Conservation (phyloP, 2,888 invertebrate species). For the Hypena proboscidalis region DNA sequence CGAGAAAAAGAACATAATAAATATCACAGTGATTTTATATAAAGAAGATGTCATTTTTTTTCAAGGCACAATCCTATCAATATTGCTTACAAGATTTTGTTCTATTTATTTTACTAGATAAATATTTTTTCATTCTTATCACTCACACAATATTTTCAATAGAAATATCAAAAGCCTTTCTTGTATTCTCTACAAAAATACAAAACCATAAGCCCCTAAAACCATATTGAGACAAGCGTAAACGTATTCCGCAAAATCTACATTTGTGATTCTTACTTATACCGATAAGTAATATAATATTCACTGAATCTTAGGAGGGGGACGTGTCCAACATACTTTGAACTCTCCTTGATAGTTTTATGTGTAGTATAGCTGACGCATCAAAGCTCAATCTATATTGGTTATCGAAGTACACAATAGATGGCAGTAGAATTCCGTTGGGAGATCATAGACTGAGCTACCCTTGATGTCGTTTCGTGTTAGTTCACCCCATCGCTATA, state of each 20-base stretch:
- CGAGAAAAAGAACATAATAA: too few relatives aligned
- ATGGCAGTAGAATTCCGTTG: constrained; percentile 48
- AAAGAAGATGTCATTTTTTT: too few relatives aligned
- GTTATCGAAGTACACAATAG: constrained; percentile 46
- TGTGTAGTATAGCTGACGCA: constrained; percentile 20
- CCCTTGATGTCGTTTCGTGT: constrained; percentile 56
- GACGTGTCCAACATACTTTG: constrained; percentile 10
- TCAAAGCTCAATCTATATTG: constrained; percentile 35
- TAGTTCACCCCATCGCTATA: constrained; percentile 49
- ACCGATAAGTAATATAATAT: constrained; percentile 60
- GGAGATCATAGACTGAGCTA: constrained; percentile 51
- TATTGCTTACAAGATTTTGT: too few relatives aligned
- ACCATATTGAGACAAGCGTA: constrained; percentile 48
- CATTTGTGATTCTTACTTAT: constrained; percentile 60
- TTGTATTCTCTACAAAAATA: constrained; percentile 20
- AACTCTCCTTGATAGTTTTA: constrained; percentile 1
- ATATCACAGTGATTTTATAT: too few relatives aligned
- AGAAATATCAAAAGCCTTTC: constrained; percentile 10
- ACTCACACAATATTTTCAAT: constrained; percentile 4
- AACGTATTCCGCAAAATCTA: constrained; percentile 54
- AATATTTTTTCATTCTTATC: background rate
- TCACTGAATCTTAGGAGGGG: constrained; percentile 50
- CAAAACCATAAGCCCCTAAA: constrained; percentile 25
- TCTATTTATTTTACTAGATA: too few relatives aligned
- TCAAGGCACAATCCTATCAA: too few relatives aligned